Evolutionary conservation across 2,888 invertebrate species (phyloP), one percentile per base, ranked within the genome.

Genomic region (Mallateleia sp.): DNA sequence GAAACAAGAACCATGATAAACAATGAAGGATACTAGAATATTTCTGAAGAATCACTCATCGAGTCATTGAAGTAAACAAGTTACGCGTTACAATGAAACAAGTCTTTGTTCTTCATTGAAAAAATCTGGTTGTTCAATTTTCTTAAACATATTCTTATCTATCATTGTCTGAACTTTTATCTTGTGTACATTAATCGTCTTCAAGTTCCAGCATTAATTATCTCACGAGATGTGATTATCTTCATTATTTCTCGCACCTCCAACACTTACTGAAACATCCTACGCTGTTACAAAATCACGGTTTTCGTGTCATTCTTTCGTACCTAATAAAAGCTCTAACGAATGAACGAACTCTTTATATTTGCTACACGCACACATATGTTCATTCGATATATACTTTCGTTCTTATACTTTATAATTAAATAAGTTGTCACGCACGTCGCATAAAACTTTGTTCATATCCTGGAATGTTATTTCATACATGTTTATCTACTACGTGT

Each of bases 121-220:
- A 64, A 71, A 75, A 64, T 52, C 62, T 58, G 34, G 38, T 69
- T 75, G 50, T 75, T 80, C 80, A 62, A 62, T 80, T 75, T 83
- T 75, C 64, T 69, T 75, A 60, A 67, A 67, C 50, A 58, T 62
- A 24, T 71, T 78, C 82, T 87, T 83, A 79, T 87, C 79, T 79
- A 32, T 75, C 64, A 75, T 87, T 77, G 79, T 87, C 72, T 83
- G 38, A 72, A 83, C 69, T 82, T 79, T 71, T 82, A 64, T 79
- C 78, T 62, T 75, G 34, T 20, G 75, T 82, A 72, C 67, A 87
- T 87, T 87, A 87, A 87, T 87, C 45, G 87, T 83, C 78, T 82
- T 86, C 86, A 78, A 86, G 80, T 86, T 86, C 72, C 69, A 74
- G 71, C 79, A 82, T 82, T 86, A 86, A 86, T 85, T 80, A 85